Evolutionary conservation across 2,888 invertebrate species (phyloP).

Genomic region (Oscheius onirici): DNA sequence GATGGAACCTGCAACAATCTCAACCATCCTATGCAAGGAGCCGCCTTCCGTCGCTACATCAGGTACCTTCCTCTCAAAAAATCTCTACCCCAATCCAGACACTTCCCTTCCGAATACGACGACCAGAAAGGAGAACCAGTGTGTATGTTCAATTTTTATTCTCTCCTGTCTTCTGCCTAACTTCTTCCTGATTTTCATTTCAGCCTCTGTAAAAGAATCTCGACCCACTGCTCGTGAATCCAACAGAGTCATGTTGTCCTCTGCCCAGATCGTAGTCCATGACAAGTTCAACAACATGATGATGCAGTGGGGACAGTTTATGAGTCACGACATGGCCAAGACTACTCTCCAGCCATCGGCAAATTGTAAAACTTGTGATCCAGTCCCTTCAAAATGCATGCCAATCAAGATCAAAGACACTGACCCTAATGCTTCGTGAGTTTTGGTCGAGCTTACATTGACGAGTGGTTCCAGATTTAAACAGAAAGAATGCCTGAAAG

Average conservation of each 20-base stretch:
- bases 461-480: conserved; percentile 55
- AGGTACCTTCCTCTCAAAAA: conserved; percentile 30
- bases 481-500: conserved; percentile 64
- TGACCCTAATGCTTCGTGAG: conserved; percentile 66
- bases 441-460: background rate
- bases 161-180: background rate
- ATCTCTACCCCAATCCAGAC: conserved; percentile 41
- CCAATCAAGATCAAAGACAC: conserved; percentile 65
- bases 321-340: conserved; percentile 70
- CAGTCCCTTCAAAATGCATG: conserved; percentile 67
- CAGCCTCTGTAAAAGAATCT: conserved; percentile 47
- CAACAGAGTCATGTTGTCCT: conserved; percentile 64
- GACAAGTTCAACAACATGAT: conserved; percentile 69
- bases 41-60: conserved; percentile 81
- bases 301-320: conserved; percentile 72
- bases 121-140: conserved; percentile 68
- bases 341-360: conserved; percentile 68
- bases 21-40: conserved; percentile 88
- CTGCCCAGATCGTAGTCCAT: conserved; percentile 65
- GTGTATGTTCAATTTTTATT: conserved; percentile 45
- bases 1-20: conserved; percentile 97
- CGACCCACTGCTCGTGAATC: conserved; percentile 67
- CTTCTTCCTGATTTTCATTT: conserved; percentile 12
- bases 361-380: conserved; percentile 62
- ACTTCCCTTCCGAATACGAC: conserved; percentile 69